phyloP scores from a whole-genome alignment of 2,888 invertebrate species.

The Eupithecia subumbrata region DNA sequence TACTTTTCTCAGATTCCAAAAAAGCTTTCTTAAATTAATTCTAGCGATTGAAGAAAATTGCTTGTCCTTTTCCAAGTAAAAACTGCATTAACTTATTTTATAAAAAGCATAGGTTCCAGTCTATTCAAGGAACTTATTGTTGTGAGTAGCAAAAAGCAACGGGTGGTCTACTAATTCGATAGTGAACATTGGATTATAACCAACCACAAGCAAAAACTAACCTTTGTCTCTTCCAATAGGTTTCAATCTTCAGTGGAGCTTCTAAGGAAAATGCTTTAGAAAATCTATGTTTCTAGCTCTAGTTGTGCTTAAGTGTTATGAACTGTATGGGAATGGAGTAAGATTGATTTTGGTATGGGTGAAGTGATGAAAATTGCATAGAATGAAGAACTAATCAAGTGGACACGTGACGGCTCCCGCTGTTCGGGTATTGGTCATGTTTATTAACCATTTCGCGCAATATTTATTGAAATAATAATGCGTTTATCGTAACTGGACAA shows the following conservation, averaged over 20 bases:
- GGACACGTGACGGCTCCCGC: constrained; percentile 66
- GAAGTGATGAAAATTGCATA: constrained; percentile 53
- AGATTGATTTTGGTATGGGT: constrained; percentile 1
- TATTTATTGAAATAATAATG: constrained; percentile 41
- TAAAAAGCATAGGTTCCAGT: constrained; percentile 51
- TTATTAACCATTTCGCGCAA: constrained; percentile 52
- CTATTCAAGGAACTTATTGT: constrained; percentile 68
- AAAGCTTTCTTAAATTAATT: constrained; percentile 12
- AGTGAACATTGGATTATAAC: constrained; percentile 49
- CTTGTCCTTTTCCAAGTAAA: constrained; percentile 38
- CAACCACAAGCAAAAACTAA: constrained; percentile 14
- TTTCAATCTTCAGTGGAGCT: neutral
- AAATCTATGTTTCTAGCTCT: constrained; percentile 7
- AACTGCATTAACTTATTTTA: constrained; percentile 44
- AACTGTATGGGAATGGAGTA: neutral
- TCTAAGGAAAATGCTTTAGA: constrained; percentile 18
- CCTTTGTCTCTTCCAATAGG: neutral
- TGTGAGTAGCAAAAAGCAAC: constrained; percentile 77
- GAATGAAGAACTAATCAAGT: constrained; percentile 73
- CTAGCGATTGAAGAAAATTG: constrained; percentile 20
- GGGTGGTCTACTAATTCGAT: constrained; percentile 79
- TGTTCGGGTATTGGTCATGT: constrained; percentile 49
- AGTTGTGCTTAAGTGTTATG: constrained; percentile 7
- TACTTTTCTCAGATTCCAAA: constrained; percentile 13
- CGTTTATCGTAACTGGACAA: neutral